Percentiles rank a stretch among this genome's conserved stretches.
Conservation (phyloP, 2,797 vertebrate genomes). For the Acridotheres tristis region DNA sequence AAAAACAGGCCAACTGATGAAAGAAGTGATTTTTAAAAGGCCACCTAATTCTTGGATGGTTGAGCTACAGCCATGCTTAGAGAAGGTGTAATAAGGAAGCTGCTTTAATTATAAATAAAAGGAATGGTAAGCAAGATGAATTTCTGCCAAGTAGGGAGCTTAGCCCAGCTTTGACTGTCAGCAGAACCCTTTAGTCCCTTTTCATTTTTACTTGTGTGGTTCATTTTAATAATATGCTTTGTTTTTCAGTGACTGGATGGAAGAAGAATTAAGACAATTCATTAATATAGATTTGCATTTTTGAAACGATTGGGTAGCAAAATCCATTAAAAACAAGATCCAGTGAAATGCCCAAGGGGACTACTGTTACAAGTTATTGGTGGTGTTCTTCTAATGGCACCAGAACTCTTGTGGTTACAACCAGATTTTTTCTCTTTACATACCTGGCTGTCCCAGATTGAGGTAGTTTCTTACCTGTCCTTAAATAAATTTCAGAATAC, state of each 20-base stretch:
- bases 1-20: background rate
- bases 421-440: background rate
- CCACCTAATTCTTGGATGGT: background rate
- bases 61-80: background rate
- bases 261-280: background rate
- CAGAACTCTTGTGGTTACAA: background rate
- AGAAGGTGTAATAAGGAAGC: background rate
- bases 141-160: background rate
- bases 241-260: background rate
- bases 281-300: background rate
- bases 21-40: background rate
- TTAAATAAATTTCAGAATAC: background rate
- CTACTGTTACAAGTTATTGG: background rate
- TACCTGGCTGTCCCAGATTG: background rate
- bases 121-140: background rate
- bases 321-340: background rate
- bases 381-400: background rate
- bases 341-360: background rate
- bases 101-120: conserved; percentile 17
- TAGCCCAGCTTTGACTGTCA: background rate
- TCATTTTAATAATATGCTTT: background rate
- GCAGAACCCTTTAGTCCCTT: background rate
- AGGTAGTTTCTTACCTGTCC: background rate
- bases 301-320: background rate
- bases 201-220: background rate